Conservation (phyloP, 2,888 invertebrate genomes). For the Cryptops parisi region DNA sequence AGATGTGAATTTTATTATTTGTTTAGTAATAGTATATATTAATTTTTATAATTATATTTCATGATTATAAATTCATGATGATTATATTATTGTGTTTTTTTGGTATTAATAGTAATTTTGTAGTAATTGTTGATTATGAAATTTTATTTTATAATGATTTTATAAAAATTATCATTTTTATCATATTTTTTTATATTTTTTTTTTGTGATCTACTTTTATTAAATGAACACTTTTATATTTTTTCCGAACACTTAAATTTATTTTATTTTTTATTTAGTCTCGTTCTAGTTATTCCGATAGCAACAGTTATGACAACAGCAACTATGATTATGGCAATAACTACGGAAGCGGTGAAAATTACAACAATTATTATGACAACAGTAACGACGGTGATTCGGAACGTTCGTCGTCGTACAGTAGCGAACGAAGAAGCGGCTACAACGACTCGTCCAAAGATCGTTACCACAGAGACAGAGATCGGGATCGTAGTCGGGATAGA, state of each 20-base stretch:
- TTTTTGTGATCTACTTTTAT: too few species aligned
- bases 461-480: slow-evolving; percentile 16
- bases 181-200: neutral
- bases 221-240: too few species aligned
- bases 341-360: slow-evolving; percentile 4
- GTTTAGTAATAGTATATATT: too few species aligned
- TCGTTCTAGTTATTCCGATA: slow-evolving; percentile 12
- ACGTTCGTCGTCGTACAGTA: neutral
- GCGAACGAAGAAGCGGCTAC: slow-evolving; percentile 1
- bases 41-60: too few species aligned
- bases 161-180: too few species aligned
- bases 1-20: too few species aligned
- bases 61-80: too few species aligned
- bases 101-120: too few species aligned
- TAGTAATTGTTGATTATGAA: too few species aligned
- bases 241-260: too few species aligned
- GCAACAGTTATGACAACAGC: slow-evolving; percentile 10
- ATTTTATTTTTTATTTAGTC: slow-evolving; percentile 11
- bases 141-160: too few species aligned
- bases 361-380: neutral
- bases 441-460: slow-evolving; percentile 3
- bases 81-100: too few species aligned
- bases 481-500: slow-evolving; percentile 17
- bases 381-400: neutral
- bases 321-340: slow-evolving; percentile 1